A percentile compares a stretch with the other conserved stretches of the same genome.
Evolutionary conservation across 2,888 invertebrate genomes (phyloP).

Genomic region (Fissipunctia ypsillon): DNA sequence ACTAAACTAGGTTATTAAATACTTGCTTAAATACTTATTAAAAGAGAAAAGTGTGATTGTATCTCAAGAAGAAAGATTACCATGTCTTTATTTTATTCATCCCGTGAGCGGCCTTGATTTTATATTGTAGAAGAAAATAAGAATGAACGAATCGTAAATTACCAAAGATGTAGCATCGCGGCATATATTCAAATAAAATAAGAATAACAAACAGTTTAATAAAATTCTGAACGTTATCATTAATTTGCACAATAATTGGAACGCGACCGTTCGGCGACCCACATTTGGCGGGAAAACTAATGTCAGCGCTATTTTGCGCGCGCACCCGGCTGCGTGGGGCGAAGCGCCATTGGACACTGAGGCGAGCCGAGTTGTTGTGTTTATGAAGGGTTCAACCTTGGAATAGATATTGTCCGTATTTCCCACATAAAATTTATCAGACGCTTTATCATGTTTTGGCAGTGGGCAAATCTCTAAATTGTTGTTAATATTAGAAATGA

Average conservation of each 20-base stretch:
- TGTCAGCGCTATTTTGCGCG: slow-evolving; percentile 84
- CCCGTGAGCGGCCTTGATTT: not conserved
- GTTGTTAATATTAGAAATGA: no score
- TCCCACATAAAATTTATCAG: slow-evolving; percentile 31
- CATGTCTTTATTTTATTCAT: slow-evolving; percentile 26
- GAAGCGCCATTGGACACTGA: slow-evolving; percentile 71
- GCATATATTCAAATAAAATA: slow-evolving; percentile 37
- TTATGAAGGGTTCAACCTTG: slow-evolving; percentile 74
- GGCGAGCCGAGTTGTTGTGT: slow-evolving; percentile 53
- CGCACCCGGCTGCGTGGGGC: slow-evolving; percentile 71
- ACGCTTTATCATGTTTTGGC: not conserved
- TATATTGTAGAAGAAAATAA: not conserved
- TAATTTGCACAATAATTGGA: slow-evolving; percentile 70
- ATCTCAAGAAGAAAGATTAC: not conserved
- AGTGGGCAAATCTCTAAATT: not conserved
- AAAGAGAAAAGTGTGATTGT: not conserved
- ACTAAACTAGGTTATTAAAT: not conserved
- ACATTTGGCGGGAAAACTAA: slow-evolving; percentile 83
- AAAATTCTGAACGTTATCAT: slow-evolving; percentile 64
- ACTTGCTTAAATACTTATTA: no score
- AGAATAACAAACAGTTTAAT: slow-evolving; percentile 51
- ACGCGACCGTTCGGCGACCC: slow-evolving; percentile 74
- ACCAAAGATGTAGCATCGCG: slow-evolving; percentile 79
- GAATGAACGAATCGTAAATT: slow-evolving; percentile 54
- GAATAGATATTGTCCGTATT: slow-evolving; percentile 50